A percentile compares a stretch with the other conserved stretches of the same genome.
Evolutionary conservation across 2,888 invertebrate genomes (phyloP).

Genomic region (Acleris cristana): DNA sequence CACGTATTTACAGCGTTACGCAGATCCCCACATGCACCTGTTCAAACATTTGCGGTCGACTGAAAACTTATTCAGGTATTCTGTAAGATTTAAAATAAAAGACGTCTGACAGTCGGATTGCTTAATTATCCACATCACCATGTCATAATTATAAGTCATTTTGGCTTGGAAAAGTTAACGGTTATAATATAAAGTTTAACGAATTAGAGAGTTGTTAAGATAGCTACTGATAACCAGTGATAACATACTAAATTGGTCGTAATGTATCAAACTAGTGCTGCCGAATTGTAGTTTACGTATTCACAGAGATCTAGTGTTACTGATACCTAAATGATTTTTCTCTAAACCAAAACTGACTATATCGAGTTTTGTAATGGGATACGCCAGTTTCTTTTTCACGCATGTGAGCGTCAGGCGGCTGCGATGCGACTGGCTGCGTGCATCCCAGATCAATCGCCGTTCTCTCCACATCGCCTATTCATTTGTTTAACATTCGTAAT

Average conservation of each 20-base stretch:
- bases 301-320: not conserved
- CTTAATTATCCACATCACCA: conserved; percentile 6
- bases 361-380: conserved; percentile 13
- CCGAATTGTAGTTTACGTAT: not conserved
- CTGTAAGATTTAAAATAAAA: not conserved
- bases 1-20: not conserved
- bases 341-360: conserved; percentile 8
- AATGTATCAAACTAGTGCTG: not conserved
- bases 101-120: not conserved
- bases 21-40: not conserved
- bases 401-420: conserved; percentile 14
- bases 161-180: too few species aligned
- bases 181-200: too few species aligned
- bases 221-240: not conserved
- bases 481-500: not conserved
- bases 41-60: conserved; percentile 11
- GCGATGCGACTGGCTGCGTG: conserved; percentile 9
- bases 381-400: conserved; percentile 26
- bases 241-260: not conserved
- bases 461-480: conserved; percentile 6
- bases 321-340: conserved; percentile 1
- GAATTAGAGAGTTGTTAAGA: too few species aligned
- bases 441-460: conserved; percentile 12
- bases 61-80: conserved; percentile 5
- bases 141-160: too few species aligned